Percentiles rank a stretch among this genome's conserved stretches.
Conservation (phyloP, 2,797 vertebrate species). For the Tangara arthus region DNA sequence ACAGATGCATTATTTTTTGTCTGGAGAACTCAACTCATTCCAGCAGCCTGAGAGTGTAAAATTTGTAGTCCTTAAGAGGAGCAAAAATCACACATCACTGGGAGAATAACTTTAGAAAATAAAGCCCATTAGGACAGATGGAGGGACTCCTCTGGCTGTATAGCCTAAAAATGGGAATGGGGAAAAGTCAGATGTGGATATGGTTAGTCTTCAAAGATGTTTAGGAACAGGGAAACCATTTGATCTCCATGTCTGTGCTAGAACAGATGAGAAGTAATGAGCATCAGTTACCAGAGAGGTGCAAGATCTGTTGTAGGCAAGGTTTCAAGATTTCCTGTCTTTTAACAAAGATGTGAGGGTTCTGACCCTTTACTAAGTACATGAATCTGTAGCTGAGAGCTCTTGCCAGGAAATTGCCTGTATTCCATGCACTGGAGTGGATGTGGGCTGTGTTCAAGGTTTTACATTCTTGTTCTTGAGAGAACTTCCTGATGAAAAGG, state of each 20-base stretch:
- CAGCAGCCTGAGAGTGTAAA: background rate
- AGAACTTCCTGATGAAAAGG: rapidly evolving
- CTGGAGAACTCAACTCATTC: background rate
- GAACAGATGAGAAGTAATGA: background rate
- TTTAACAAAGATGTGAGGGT: background rate
- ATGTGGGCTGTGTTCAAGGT: background rate
- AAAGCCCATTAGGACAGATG: background rate
- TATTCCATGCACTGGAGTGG: background rate
- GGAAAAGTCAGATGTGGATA: background rate
- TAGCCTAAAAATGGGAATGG: background rate
- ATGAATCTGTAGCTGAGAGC: background rate
- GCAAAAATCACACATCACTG: background rate
- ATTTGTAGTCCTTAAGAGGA: background rate
- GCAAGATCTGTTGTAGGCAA: background rate
- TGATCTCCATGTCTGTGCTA: background rate
- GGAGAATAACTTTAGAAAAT: background rate
- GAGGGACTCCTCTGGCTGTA: background rate
- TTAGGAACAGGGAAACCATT: background rate
- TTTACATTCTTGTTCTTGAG: background rate
- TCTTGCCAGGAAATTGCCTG: background rate
- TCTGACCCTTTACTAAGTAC: background rate
- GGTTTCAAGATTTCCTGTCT: background rate
- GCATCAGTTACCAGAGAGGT: background rate
- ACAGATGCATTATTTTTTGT: background rate
- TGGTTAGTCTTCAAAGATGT: background rate